A percentile compares a stretch with the other conserved stretches of the same genome.
These are phyloP conservation scores for Drosophila kohkoa DNA, from an alignment of 1,140 invertebrate species.

Conservation along the genomic window DNA sequence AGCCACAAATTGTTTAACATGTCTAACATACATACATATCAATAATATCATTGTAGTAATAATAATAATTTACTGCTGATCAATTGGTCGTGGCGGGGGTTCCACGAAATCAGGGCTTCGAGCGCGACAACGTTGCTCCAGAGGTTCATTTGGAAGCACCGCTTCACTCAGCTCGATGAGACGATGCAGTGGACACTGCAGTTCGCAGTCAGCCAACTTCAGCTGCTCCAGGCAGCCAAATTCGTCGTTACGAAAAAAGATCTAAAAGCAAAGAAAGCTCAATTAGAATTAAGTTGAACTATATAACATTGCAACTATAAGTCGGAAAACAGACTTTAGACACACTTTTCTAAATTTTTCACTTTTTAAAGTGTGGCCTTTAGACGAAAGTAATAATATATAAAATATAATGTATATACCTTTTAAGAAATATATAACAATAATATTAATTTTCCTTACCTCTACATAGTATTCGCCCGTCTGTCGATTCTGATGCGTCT, in stretches of 20 bases:
- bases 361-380: too few species aligned
- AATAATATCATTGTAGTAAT: background rate
- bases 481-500: slow-evolving; percentile 87
- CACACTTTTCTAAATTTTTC: too few species aligned
- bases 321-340: too few species aligned
- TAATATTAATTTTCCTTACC: slow-evolving; percentile 58
- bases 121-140: slow-evolving; percentile 86
- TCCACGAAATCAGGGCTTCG: slow-evolving; percentile 86
- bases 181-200: slow-evolving; percentile 87
- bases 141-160: slow-evolving; percentile 86
- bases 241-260: slow-evolving; percentile 87
- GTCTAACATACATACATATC: background rate
- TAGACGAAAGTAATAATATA: too few species aligned
- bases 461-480: slow-evolving; percentile 86
- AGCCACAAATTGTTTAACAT: slow-evolving; percentile 3
- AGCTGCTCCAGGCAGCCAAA: slow-evolving; percentile 85
- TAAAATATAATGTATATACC: too few species aligned
- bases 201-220: slow-evolving; percentile 87
- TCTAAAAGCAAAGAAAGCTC: slow-evolving; percentile 74
- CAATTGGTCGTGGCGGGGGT: slow-evolving; percentile 84
- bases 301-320: too few species aligned
- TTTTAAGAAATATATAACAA: too few species aligned
- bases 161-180: slow-evolving; percentile 86
- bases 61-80: slow-evolving; percentile 45
- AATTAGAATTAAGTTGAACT: background rate